Percentiles rank a stretch among this genome's conserved stretches.
Evolutionary conservation across 2,113 vertebrate species (phyloP).

Genomic region (Delphinus delphis): DNA sequence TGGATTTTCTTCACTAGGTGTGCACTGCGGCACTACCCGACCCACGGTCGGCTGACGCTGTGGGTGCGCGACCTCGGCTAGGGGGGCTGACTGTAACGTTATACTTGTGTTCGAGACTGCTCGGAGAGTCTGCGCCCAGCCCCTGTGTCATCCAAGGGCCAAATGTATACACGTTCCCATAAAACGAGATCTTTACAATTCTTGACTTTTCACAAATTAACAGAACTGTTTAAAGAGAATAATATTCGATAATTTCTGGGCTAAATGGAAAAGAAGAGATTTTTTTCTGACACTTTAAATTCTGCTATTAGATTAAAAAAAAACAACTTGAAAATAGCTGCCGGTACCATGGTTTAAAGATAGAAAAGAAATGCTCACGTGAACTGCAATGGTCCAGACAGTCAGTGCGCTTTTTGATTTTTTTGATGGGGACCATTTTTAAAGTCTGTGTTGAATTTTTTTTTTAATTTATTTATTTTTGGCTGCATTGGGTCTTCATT

Average conservation of each 20-base stretch:
- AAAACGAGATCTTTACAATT: not conserved
- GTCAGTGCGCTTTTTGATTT: no score
- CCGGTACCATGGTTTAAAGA: not conserved
- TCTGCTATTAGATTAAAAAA: not conserved
- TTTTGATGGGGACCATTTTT: no score
- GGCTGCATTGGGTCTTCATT: no score
- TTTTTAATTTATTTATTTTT: no score
- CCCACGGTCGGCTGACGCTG: no score
- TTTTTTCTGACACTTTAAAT: not conserved
- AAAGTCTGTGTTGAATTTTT: no score
- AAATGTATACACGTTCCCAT: accelerated
- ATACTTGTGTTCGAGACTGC: no score
- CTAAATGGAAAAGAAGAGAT: not conserved
- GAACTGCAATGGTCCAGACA: not conserved
- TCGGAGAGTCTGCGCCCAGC: no score
- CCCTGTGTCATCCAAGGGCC: not conserved
- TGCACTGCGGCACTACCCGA: no score
- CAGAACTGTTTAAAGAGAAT: not conserved
- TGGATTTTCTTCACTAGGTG: not conserved
- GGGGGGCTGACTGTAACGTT: no score
- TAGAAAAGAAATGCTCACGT: not conserved
- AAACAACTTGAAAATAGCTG: not conserved
- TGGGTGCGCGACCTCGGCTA: accelerated
- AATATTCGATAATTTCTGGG: not conserved
- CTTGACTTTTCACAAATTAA: not conserved